phyloP scores from a whole-genome alignment of 2,113 vertebrate species.

The Puma concolor region DNA sequence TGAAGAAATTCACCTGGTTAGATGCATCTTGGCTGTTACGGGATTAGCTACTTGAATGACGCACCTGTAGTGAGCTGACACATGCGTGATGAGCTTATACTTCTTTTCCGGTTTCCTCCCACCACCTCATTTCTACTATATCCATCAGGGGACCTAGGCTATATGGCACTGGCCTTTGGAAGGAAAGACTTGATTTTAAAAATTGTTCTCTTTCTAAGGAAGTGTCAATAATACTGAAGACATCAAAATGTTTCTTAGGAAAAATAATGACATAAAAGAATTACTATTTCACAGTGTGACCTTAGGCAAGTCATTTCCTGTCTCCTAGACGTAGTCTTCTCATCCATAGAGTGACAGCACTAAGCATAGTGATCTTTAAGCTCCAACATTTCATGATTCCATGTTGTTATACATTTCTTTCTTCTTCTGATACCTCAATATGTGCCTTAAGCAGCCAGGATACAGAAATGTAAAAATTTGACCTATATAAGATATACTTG shows the following conservation, averaged over 20 bases:
- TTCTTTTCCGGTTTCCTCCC: neutral
- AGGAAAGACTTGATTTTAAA: constrained; percentile 49
- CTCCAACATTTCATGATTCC: neutral
- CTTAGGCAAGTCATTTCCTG: constrained; percentile 39
- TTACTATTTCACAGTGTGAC: neutral
- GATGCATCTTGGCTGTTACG: neutral
- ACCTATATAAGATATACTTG: neutral
- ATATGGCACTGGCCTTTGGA: neutral
- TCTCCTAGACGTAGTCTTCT: constrained; percentile 12
- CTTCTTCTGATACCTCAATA: constrained; percentile 35
- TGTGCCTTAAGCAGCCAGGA: neutral
- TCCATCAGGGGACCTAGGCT: neutral
- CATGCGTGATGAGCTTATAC: too few relatives aligned
- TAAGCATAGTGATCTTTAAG: constrained; percentile 11
- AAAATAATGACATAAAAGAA: constrained; percentile 9
- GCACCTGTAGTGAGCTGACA: neutral
- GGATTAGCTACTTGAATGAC: neutral
- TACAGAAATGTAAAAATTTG: constrained; percentile 46
- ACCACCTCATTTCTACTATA: neutral
- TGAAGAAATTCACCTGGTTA: neutral
- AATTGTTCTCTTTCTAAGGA: constrained; percentile 39
- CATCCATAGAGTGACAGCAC: neutral
- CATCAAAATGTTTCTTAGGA: constrained; percentile 33
- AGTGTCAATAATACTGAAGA: constrained; percentile 11
- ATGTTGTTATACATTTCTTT: neutral